Conservation (phyloP, 1,140 invertebrate genomes). For the Spodoptera frugiperda region DNA sequence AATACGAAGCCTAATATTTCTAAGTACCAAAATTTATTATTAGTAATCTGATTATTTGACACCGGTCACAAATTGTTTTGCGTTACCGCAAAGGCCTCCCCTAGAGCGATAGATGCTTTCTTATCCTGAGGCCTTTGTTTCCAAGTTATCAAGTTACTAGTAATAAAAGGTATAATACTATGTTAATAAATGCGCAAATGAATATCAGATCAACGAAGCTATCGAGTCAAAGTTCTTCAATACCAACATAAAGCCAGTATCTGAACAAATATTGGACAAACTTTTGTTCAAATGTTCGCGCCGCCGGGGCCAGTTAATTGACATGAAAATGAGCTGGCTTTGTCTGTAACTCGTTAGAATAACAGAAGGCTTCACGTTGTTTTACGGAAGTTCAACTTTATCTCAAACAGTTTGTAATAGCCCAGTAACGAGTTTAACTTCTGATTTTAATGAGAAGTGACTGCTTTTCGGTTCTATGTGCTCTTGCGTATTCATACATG, state of each 20-base stretch:
- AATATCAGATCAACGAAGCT: too few relatives aligned
- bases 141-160: too few relatives aligned
- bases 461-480: not conserved
- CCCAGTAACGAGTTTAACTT: conserved; percentile 13
- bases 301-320: conserved; percentile 14
- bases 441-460: not conserved
- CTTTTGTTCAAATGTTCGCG: conserved; percentile 2
- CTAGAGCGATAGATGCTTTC: too few relatives aligned
- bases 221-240: not conserved
- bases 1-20: too few relatives aligned
- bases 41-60: too few relatives aligned
- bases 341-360: conserved; percentile 36
- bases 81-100: too few relatives aligned
- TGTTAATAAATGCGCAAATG: too few relatives aligned
- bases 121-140: too few relatives aligned
- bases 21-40: too few relatives aligned
- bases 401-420: conserved; percentile 3
- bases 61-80: too few relatives aligned
- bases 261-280: conserved; percentile 10
- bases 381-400: conserved; percentile 11
- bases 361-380: conserved; percentile 30
- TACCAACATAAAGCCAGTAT: conserved; percentile 13
- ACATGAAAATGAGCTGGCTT: conserved; percentile 39
- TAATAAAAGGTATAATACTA: too few relatives aligned
- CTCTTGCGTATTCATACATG: not conserved